These are phyloP conservation scores for Rotaria sp. DNA, from an alignment of 2,888 invertebrate species.

Conservation along the genomic window DNA sequence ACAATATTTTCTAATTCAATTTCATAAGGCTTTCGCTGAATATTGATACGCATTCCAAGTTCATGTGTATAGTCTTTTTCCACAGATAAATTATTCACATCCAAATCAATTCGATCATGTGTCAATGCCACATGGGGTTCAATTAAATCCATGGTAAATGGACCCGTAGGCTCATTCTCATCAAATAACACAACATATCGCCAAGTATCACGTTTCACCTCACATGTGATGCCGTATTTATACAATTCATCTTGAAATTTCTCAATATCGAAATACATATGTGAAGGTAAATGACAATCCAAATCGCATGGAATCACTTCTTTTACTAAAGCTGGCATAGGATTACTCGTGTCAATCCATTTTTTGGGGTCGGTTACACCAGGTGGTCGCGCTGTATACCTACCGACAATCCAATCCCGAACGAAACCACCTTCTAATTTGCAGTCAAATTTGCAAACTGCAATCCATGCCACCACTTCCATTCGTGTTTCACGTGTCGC, in stretches of 20 bases:
- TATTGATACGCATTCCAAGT: not conserved
- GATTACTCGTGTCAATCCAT: not conserved
- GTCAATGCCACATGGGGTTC: not conserved
- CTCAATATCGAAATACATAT: not conserved
- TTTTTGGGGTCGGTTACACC: not conserved
- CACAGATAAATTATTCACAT: not conserved
- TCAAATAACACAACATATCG: not conserved
- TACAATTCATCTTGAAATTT: not conserved
- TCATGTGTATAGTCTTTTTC: not conserved
- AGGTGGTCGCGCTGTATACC: not conserved
- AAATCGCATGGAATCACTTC: not conserved
- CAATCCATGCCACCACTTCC: not conserved
- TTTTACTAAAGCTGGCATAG: not conserved
- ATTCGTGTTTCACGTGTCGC: not conserved
- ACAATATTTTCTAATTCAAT: not conserved
- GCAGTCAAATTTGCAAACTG: not conserved
- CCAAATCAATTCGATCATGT: not conserved
- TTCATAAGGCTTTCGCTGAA: not conserved
- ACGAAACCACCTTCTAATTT: not conserved
- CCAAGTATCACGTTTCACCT: not conserved
- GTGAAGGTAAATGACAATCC: not conserved
- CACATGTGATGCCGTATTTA: not conserved
- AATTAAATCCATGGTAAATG: constrained; percentile 3
- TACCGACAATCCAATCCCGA: not conserved
- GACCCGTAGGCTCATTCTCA: not conserved